phyloP scores from a whole-genome alignment of 2,797 vertebrate genomes.

The Furcifer pardalis region DNA sequence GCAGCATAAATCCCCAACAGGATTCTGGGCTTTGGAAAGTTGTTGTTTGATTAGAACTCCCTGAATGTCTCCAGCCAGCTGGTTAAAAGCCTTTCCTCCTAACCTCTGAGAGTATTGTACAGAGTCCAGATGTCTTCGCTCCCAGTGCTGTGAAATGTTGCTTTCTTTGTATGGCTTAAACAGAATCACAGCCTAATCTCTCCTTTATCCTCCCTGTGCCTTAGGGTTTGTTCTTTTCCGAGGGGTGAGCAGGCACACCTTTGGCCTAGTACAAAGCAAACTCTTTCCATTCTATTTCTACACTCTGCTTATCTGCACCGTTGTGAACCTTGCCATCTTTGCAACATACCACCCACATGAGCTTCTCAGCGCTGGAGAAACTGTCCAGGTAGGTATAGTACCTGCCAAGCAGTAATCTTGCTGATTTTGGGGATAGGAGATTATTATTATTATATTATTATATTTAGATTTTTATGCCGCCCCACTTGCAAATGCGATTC shows the following conservation, averaged over 20 bases:
- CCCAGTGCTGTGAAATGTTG: background rate
- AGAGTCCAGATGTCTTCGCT: background rate
- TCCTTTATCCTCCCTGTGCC: background rate
- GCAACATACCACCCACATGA: constrained; percentile 80
- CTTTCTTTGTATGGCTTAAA: background rate
- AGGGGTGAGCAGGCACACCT: constrained; percentile 82
- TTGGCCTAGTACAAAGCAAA: constrained; percentile 88
- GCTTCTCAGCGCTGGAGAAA: constrained; percentile 81
- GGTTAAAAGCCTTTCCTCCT: background rate
- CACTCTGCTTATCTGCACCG: constrained; percentile 77
- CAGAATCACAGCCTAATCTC: background rate
- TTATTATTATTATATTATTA: too few relatives aligned
- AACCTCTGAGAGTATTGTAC: background rate
- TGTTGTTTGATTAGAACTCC: background rate
- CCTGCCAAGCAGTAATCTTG: background rate
- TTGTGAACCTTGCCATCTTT: constrained; percentile 80
- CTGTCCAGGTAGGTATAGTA: constrained; percentile 89
- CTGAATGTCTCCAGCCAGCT: background rate
- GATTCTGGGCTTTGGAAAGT: background rate
- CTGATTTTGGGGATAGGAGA: background rate
- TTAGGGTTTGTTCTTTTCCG: constrained; percentile 84
- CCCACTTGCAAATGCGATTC: too few relatives aligned
- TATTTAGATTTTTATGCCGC: too few relatives aligned
- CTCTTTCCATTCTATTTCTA: constrained; percentile 88
- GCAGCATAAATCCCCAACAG: too few relatives aligned